phyloP scores from a whole-genome alignment of 2,113 vertebrate species.

The Syngnathus floridae region DNA sequence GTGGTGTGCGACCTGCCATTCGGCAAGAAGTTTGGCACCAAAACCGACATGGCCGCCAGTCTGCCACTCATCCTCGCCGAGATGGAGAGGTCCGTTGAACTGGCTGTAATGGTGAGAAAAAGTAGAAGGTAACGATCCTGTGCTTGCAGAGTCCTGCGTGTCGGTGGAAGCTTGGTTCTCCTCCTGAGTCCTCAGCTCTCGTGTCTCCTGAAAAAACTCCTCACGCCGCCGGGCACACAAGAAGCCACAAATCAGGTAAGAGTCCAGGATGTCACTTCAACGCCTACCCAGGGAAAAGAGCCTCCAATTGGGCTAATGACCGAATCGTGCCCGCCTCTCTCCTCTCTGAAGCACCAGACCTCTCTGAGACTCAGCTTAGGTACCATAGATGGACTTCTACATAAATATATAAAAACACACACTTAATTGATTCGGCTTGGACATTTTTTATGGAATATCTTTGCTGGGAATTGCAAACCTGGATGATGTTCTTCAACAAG shows the following conservation, averaged over 20 bases:
- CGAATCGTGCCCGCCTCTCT: background rate
- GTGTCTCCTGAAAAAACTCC: slow-evolving; percentile 54
- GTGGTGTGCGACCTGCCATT: slow-evolving; percentile 88
- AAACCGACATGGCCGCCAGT: slow-evolving; percentile 59
- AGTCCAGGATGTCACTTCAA: background rate
- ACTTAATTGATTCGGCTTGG: slow-evolving; percentile 5
- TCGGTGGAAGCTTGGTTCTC: slow-evolving; percentile 75
- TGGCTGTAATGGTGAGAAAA: background rate
- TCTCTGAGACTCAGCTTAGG: slow-evolving; percentile 79
- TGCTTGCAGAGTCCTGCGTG: slow-evolving; percentile 73
- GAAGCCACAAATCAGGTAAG: slow-evolving; percentile 43
- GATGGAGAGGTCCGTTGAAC: slow-evolving; percentile 80
- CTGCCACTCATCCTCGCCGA: slow-evolving; percentile 76
- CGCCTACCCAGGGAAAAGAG: slow-evolving; percentile 5
- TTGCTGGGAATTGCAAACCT: too few relatives aligned
- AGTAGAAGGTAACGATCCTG: background rate
- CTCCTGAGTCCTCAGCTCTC: slow-evolving; percentile 78
- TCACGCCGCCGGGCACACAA: slow-evolving; percentile 13
- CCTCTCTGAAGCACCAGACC: slow-evolving; percentile 64
- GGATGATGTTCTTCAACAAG: too few relatives aligned
- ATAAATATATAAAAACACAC: slow-evolving; percentile 76
- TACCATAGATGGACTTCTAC: slow-evolving; percentile 79
- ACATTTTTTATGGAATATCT: background rate
- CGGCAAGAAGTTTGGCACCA: slow-evolving; percentile 85
- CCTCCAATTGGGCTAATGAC: background rate